Percentiles rank a stretch among this genome's conserved stretches.
These are phyloP conservation scores for Melanotaenia duboulayi DNA, from an alignment of 2,113 vertebrate genomes.

Conservation along the genomic window DNA sequence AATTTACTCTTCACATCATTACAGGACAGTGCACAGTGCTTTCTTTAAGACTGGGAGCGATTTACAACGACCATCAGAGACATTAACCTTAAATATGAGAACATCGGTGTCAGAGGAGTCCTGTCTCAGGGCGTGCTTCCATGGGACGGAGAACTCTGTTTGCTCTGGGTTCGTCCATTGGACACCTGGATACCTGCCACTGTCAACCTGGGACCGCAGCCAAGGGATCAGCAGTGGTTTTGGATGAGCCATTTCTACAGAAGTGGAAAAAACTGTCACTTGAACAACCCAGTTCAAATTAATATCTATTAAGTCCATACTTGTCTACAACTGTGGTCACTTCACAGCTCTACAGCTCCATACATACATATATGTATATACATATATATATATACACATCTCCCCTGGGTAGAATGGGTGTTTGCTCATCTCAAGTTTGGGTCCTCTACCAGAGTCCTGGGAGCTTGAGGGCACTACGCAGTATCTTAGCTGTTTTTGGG, in stretches of 20 bases:
- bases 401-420: too few species aligned
- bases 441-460: too few species aligned
- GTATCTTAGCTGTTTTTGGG: too few species aligned
- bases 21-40: background rate
- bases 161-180: conserved; percentile 79
- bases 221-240: conserved; percentile 88
- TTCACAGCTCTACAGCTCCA: too few species aligned
- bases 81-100: conserved; percentile 85
- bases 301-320: too few species aligned
- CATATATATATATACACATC: too few species aligned
- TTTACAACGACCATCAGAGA: background rate
- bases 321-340: too few species aligned
- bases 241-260: conserved; percentile 78
- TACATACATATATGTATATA: too few species aligned
- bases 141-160: conserved; percentile 86
- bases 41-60: background rate
- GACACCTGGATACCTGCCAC: conserved; percentile 82
- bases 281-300: too few species aligned
- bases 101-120: conserved; percentile 82
- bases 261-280: background rate
- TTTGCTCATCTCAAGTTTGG: too few species aligned
- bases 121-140: conserved; percentile 88
- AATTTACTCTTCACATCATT: background rate
- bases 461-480: too few species aligned
- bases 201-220: conserved; percentile 82